Conservation (phyloP, 1,140 invertebrate species). For the Gerris buenoi region DNA sequence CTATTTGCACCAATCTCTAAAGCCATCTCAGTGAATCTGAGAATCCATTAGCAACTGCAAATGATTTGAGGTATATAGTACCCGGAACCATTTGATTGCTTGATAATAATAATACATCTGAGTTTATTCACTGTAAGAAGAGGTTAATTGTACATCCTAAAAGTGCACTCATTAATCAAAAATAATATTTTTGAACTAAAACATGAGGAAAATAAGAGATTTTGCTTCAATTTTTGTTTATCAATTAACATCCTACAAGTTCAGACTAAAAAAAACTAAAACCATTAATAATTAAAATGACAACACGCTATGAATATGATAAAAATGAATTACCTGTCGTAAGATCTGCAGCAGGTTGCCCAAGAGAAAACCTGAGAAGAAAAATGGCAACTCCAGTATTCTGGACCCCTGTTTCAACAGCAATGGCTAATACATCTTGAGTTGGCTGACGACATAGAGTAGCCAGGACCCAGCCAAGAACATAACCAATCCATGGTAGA, state of each 20-base stretch:
- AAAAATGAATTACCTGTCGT: conserved; percentile 65
- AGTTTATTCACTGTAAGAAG: too few species aligned
- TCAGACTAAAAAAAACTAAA: not conserved
- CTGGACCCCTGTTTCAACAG: conserved; percentile 86
- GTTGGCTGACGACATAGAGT: conserved; percentile 41
- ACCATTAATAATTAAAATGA: not conserved
- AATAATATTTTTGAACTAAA: too few species aligned
- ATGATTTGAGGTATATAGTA: too few species aligned
- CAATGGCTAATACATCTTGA: conserved; percentile 63
- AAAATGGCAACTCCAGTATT: conserved; percentile 88
- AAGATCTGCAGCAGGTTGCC: conserved; percentile 58
- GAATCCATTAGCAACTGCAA: too few species aligned
- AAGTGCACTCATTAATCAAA: too few species aligned
- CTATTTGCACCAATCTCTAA: too few species aligned
- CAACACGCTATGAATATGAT: not conserved
- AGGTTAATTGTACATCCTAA: too few species aligned
- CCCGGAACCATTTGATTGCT: too few species aligned
- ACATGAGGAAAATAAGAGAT: too few species aligned
- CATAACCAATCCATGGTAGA: conserved; percentile 76
- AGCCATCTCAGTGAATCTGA: too few species aligned
- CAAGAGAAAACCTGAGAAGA: conserved; percentile 51
- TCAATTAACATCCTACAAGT: not conserved
- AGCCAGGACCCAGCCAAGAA: conserved; percentile 49
- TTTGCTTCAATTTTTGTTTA: not conserved
- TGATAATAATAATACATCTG: too few species aligned